Conservation (phyloP, 2,888 invertebrate genomes). For the Leucoma salicis region DNA sequence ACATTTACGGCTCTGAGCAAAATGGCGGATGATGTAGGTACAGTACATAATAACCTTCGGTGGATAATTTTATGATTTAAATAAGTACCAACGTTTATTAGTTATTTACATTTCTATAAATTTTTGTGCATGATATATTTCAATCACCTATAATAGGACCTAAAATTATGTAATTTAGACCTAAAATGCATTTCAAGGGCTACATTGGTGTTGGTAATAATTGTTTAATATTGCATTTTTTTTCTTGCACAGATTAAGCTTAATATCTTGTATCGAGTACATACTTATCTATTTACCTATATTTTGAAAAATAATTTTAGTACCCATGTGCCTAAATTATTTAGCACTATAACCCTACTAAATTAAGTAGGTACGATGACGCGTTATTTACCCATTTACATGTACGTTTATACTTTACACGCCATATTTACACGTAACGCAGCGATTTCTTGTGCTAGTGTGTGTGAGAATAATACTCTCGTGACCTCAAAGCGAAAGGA, state of each 20-base stretch:
- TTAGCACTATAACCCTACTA: slow-evolving; percentile 42
- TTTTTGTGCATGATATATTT: slow-evolving; percentile 38
- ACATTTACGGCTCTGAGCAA: slow-evolving; percentile 32
- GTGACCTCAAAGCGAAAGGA: slow-evolving; percentile 74
- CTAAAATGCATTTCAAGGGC: slow-evolving; percentile 13
- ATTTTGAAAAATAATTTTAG: not conserved
- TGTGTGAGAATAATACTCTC: slow-evolving; percentile 63
- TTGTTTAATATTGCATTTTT: slow-evolving; percentile 12
- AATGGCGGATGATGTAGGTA: slow-evolving; percentile 49
- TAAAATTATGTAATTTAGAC: slow-evolving; percentile 12
- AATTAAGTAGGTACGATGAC: slow-evolving; percentile 35
- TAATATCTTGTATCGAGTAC: not conserved
- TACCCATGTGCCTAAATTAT: too few species aligned
- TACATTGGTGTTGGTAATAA: slow-evolving; percentile 31
- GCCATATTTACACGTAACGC: slow-evolving; percentile 30
- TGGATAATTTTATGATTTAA: slow-evolving; percentile 17
- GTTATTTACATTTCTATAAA: slow-evolving; percentile 4
- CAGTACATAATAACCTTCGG: slow-evolving; percentile 17
- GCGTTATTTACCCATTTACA: slow-evolving; percentile 27
- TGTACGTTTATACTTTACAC: slow-evolving; percentile 22
- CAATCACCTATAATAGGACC: slow-evolving; percentile 16
- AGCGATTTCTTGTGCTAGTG: slow-evolving; percentile 52
- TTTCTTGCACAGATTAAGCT: slow-evolving; percentile 15
- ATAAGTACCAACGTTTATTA: slow-evolving; percentile 2
- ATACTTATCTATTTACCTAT: too few species aligned